These are phyloP conservation scores for Prionailurus viverrinus DNA, from an alignment of 2,113 vertebrate species.

Conservation along the genomic window DNA sequence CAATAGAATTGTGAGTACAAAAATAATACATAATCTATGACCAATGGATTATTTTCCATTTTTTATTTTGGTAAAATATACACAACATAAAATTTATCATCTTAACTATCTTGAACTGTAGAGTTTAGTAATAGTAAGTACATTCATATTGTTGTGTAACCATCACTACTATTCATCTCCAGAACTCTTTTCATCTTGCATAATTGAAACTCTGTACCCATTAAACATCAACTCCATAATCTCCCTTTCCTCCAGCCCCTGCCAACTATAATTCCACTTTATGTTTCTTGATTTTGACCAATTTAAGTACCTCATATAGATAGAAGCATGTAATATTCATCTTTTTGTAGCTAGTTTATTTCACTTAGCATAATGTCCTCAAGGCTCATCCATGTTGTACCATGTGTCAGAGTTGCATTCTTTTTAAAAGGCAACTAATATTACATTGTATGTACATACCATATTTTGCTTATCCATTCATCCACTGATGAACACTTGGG, in stretches of 20 bases:
- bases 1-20: background rate
- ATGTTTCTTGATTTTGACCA: background rate
- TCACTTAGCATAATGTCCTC: background rate
- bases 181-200: background rate
- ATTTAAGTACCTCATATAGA: background rate
- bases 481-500: background rate
- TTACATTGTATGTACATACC: background rate
- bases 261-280: background rate
- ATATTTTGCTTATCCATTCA: background rate
- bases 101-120: background rate
- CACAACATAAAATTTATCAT: background rate
- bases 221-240: background rate
- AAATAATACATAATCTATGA: background rate
- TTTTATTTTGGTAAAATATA: background rate
- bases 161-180: background rate
- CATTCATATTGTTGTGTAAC: background rate
- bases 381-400: background rate
- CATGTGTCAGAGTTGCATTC: background rate
- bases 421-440: background rate
- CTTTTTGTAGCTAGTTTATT: background rate
- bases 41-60: background rate
- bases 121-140: background rate
- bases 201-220: background rate
- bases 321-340: background rate
- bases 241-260: background rate